phyloP scores from a whole-genome alignment of 2,888 invertebrate genomes.

The Rhodophaea formosa region DNA sequence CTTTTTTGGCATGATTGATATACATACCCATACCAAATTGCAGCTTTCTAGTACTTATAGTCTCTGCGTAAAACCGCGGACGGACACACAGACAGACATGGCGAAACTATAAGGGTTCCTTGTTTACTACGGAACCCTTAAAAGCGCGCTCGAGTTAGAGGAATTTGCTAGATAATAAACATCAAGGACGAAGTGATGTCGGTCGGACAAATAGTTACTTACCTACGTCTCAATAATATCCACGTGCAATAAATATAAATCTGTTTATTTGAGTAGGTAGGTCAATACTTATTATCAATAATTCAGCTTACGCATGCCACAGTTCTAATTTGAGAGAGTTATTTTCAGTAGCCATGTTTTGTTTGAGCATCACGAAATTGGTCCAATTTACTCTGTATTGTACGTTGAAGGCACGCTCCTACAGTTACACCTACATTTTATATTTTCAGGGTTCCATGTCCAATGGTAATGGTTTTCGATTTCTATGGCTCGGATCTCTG shows the following conservation, averaged over 20 bases:
- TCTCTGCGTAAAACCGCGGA: too few relatives aligned
- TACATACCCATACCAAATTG: too few relatives aligned
- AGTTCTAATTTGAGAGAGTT: slow-evolving; percentile 60
- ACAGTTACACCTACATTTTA: slow-evolving; percentile 5
- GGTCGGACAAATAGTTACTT: neutral
- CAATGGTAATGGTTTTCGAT: too few relatives aligned
- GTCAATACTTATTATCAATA: slow-evolving; percentile 30
- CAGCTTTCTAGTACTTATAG: too few relatives aligned
- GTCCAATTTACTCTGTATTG: slow-evolving; percentile 60
- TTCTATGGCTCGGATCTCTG: too few relatives aligned
- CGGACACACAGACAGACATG: too few relatives aligned
- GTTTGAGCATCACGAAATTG: slow-evolving; percentile 50
- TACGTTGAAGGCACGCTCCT: slow-evolving; percentile 31
- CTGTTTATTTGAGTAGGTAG: slow-evolving; percentile 11
- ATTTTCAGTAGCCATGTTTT: slow-evolving; percentile 39
- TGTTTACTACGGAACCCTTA: too few relatives aligned
- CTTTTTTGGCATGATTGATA: too few relatives aligned
- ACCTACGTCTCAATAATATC: neutral
- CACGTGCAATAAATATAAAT: slow-evolving; percentile 8
- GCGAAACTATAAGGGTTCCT: too few relatives aligned
- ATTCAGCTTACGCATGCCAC: slow-evolving; percentile 60
- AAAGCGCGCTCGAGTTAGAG: too few relatives aligned
- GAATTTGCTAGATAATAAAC: neutral
- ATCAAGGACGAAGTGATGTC: neutral
- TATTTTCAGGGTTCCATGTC: neutral